Conservation (phyloP, 2,113 vertebrate genomes). For the Platanista minor region DNA sequence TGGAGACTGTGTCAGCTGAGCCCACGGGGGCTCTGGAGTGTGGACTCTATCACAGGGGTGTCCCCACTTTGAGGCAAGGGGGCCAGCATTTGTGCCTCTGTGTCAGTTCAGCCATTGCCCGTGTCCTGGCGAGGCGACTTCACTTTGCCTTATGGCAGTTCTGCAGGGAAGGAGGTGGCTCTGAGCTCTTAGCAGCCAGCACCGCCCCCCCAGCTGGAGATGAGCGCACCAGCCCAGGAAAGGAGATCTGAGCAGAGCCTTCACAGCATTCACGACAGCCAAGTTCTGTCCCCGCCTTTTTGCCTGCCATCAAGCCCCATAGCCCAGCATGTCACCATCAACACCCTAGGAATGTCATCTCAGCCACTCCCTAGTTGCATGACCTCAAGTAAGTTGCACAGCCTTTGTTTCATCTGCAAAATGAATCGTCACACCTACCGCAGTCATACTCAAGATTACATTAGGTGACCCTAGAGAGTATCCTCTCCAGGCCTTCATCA, state of each 20-base stretch:
- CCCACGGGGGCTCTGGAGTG: background rate
- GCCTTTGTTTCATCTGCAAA: background rate
- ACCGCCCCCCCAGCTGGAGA: background rate
- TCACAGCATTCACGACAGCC: fast-evolving
- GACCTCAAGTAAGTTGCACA: background rate
- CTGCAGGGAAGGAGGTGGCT: background rate
- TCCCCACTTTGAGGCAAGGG: background rate
- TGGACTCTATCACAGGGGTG: background rate
- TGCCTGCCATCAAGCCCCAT: background rate
- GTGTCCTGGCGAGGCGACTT: background rate
- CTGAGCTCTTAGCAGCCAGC: background rate
- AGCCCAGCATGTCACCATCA: background rate
- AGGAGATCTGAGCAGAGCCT: background rate
- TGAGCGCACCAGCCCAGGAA: background rate
- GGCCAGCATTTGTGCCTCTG: background rate
- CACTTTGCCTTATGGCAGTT: background rate
- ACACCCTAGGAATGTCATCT: background rate
- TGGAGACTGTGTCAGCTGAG: background rate
- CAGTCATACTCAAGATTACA: background rate
- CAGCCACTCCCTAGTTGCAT: background rate
- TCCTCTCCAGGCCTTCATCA: background rate
- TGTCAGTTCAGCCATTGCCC: background rate
- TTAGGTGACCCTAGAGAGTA: background rate
- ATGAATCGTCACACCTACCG: background rate
- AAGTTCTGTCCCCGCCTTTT: background rate